Evolutionary conservation across 1,140 invertebrate genomes (phyloP).

Genomic region (Calliphora vicina): DNA sequence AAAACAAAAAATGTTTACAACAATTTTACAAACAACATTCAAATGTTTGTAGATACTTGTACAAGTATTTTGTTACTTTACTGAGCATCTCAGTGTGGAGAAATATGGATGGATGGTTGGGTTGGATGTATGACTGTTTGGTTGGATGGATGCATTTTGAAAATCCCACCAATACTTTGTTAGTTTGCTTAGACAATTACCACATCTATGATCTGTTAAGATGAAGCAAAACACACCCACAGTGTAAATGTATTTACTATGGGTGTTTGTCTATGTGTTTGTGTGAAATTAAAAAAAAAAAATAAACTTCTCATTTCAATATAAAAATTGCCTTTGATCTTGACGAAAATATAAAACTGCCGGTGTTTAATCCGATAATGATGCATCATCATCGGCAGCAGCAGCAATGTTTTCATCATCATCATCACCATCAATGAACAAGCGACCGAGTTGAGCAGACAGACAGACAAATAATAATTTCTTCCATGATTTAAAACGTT

Average conservation of each 20-base stretch:
- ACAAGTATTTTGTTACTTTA: no score
- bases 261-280: not conserved
- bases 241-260: not conserved
- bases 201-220: not conserved
- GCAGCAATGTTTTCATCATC: slow-evolving; percentile 3
- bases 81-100: no score
- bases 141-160: not conserved
- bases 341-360: slow-evolving; percentile 18
- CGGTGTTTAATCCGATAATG: slow-evolving; percentile 27
- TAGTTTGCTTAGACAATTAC: slow-evolving; percentile 24
- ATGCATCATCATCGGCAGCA: slow-evolving; percentile 5
- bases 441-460: not conserved
- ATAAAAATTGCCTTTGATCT: slow-evolving; percentile 24
- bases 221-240: slow-evolving; percentile 23
- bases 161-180: not conserved
- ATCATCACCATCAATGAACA: slow-evolving; percentile 15
- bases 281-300: not conserved
- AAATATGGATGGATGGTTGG: no score
- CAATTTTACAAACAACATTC: not conserved
- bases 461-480: slow-evolving; percentile 6
- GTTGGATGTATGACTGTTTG: not conserved
- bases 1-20: not conserved
- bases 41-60: not conserved
- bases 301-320: not conserved
- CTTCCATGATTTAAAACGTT: slow-evolving; percentile 22